Evolutionary conservation across 2,797 vertebrate species (phyloP).

Genomic region (Pipistrellus pygmaeus): DNA sequence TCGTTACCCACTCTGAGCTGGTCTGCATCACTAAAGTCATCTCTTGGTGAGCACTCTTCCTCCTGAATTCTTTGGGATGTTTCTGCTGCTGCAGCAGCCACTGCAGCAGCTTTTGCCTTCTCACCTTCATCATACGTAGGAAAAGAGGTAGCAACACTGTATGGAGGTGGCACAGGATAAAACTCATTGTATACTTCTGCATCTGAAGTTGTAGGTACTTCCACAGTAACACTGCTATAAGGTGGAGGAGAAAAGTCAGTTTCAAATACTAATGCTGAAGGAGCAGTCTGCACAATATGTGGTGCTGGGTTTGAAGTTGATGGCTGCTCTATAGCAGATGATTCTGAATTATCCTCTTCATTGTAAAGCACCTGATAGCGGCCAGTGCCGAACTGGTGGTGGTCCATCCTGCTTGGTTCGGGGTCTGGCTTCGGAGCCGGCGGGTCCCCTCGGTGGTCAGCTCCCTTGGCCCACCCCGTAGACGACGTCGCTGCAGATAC

Average conservation of each 20-base stretch:
- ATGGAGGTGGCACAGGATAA: conserved; percentile 97
- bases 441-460: neutral
- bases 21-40: conserved; percentile 98
- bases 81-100: conserved; percentile 93
- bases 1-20: conserved; percentile 98
- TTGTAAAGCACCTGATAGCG: conserved; percentile 96
- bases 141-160: conserved; percentile 98
- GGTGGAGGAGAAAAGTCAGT: conserved; percentile 94
- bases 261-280: conserved; percentile 85
- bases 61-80: conserved; percentile 94
- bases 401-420: conserved; percentile 90
- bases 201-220: conserved; percentile 92
- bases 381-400: conserved; percentile 87
- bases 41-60: conserved; percentile 96
- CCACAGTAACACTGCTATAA: conserved; percentile 94
- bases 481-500: conserved; percentile 43
- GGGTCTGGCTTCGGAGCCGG: conserved; percentile 31
- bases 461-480: neutral
- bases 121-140: conserved; percentile 98
- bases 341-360: conserved; percentile 94
- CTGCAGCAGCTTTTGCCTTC: conserved; percentile 97
- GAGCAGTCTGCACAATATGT: conserved; percentile 79
- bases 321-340: conserved; percentile 88
- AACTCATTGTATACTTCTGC: conserved; percentile 92
- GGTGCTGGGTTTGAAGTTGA: conserved; percentile 87